These are phyloP conservation scores for Pectinophora gossypiella DNA, from an alignment of 1,140 invertebrate genomes.

Conservation along the genomic window DNA sequence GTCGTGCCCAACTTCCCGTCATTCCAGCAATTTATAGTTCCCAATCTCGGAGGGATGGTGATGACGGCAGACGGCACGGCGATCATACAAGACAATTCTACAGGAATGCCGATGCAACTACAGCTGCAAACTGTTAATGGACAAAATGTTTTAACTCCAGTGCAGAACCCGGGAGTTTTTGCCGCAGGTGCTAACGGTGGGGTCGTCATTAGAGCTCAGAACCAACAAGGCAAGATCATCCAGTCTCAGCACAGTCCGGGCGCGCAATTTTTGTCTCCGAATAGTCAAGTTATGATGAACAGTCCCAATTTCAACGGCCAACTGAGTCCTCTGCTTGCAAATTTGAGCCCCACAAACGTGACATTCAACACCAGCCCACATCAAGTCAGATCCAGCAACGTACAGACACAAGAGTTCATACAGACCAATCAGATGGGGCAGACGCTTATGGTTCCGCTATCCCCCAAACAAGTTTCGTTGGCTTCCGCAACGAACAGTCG, in stretches of 20 bases:
- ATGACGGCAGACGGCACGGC: constrained; percentile 84
- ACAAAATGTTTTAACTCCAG: constrained; percentile 84
- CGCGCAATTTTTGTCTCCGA: constrained; percentile 84
- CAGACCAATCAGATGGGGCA: constrained; percentile 84
- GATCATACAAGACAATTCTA: constrained; percentile 80
- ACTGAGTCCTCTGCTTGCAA: constrained; percentile 85
- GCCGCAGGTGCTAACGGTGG: constrained; percentile 81
- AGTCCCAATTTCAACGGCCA: constrained; percentile 86
- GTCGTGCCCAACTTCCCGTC: constrained; percentile 86
- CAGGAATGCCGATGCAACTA: constrained; percentile 81
- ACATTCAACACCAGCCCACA: constrained; percentile 78
- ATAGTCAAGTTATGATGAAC: constrained; percentile 84
- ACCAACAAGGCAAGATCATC: constrained; percentile 83
- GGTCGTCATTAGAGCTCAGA: constrained; percentile 86
- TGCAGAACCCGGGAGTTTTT: constrained; percentile 83
- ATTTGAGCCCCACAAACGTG: constrained; percentile 82
- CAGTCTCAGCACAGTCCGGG: constrained; percentile 81
- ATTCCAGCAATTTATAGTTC: constrained; percentile 89
- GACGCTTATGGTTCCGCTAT: constrained; percentile 85
- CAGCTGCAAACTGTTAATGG: constrained; percentile 89
- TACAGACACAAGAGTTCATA: constrained; percentile 82
- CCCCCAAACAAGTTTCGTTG: constrained; percentile 78
- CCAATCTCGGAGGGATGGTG: constrained; percentile 85
- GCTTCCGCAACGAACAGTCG: constrained; percentile 78
- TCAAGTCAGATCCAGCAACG: constrained; percentile 75